These are phyloP conservation scores for Chelonus insularis DNA, from an alignment of 1,140 invertebrate genomes.

Conservation along the genomic window DNA sequence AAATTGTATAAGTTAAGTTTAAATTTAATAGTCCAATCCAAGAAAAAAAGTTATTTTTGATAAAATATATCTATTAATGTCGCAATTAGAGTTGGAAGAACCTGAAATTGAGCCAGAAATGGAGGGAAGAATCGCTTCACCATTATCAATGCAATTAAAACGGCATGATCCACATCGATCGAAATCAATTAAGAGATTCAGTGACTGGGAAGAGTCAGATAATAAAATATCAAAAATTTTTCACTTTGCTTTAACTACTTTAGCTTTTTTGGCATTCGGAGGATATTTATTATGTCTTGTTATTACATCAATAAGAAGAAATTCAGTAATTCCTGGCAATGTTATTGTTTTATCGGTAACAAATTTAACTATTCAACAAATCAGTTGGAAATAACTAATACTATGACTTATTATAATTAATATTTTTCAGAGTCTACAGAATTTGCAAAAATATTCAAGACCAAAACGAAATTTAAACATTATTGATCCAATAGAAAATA, in stretches of 20 bases:
- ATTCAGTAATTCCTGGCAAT: constrained; percentile 37
- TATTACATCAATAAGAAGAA: constrained; percentile 68
- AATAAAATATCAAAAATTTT: constrained; percentile 69
- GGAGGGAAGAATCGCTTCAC: constrained; percentile 32
- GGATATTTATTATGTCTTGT: constrained; percentile 76
- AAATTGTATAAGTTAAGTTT: no score
- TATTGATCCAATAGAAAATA: constrained; percentile 37
- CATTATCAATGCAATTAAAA: constrained; percentile 34
- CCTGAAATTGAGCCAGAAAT: constrained; percentile 11
- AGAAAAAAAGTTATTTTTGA: no score
- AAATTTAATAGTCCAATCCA: no score
- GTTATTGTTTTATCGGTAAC: constrained; percentile 54
- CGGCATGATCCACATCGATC: constrained; percentile 25
- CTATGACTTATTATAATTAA: constrained; percentile 4
- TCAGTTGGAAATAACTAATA: no score
- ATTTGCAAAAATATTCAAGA: constrained; percentile 40
- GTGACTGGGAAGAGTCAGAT: constrained; percentile 57
- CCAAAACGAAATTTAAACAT: constrained; percentile 41
- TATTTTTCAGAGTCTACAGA: constrained; percentile 35
- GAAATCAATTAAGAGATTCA: constrained; percentile 52
- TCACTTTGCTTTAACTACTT: constrained; percentile 70
- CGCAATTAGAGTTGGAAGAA: constrained; percentile 11
- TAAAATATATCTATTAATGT: not conserved
- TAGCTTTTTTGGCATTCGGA: constrained; percentile 78
- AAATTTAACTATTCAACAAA: no score